Conservation (phyloP, 2,113 vertebrate genomes). For the Sphyrna mokarran region DNA sequence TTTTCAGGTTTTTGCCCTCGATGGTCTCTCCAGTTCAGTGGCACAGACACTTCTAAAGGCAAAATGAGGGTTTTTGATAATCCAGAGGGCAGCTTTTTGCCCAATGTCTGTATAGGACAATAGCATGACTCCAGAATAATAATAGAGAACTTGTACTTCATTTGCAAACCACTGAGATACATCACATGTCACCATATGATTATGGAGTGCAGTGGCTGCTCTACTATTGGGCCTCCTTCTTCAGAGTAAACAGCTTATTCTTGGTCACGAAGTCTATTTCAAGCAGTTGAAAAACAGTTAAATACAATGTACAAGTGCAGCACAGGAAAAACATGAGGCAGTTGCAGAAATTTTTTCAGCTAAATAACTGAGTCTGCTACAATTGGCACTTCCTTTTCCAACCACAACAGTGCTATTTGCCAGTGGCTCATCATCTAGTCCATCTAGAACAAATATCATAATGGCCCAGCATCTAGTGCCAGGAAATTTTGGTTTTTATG, state of each 20-base stretch:
- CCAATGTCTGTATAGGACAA: background rate
- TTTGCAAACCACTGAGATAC: background rate
- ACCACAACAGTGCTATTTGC: constrained; percentile 12
- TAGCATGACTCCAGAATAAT: background rate
- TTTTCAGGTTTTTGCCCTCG: background rate
- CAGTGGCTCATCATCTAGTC: background rate
- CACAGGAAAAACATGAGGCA: constrained; percentile 2
- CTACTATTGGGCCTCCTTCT: background rate
- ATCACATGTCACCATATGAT: background rate
- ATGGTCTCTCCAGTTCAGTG: background rate
- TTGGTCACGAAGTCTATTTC: constrained; percentile 2
- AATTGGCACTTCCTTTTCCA: background rate
- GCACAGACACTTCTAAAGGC: background rate
- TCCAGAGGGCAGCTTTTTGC: background rate
- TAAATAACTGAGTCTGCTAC: constrained; percentile 7
- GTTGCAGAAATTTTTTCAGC: background rate
- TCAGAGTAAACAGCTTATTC: constrained; percentile 20
- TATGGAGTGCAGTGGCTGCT: background rate
- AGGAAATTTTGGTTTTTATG: constrained; percentile 25
- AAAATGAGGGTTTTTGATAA: background rate
- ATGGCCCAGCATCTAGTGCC: background rate
- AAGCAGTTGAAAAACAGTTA: constrained; percentile 6
- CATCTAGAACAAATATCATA: constrained; percentile 19
- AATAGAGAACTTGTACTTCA: background rate
- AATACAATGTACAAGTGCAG: constrained; percentile 19